Percentiles rank a stretch among this genome's conserved stretches.
phyloP scores from a whole-genome alignment of 2,797 vertebrate genomes.

The Dendrocincla tyrannina region DNA sequence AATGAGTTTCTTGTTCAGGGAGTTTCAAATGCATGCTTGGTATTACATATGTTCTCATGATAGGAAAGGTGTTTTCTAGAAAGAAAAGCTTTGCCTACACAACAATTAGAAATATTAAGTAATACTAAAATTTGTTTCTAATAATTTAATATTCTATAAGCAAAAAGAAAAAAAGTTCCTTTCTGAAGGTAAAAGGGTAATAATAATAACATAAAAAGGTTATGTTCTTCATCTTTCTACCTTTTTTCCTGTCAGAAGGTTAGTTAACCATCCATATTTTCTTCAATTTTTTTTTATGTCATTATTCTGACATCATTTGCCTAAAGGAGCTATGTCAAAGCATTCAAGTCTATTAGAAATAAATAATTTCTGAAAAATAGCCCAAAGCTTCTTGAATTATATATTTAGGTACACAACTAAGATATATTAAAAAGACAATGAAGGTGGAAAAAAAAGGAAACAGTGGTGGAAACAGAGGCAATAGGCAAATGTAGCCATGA shows the following conservation, averaged over 20 bases:
- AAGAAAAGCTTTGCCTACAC: background rate
- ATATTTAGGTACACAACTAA: background rate
- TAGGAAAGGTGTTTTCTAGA: background rate
- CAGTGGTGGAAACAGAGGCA: background rate
- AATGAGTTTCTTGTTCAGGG: background rate
- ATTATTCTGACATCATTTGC: background rate
- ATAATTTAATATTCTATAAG: background rate
- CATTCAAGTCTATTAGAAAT: background rate
- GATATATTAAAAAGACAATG: background rate
- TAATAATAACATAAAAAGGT: background rate
- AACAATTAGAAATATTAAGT: background rate
- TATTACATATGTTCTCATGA: background rate
- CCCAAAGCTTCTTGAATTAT: background rate
- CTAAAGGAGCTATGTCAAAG: background rate
- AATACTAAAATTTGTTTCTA: background rate
- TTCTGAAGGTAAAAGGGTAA: background rate
- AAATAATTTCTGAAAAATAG: background rate
- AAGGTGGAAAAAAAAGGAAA: background rate
- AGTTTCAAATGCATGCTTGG: background rate
- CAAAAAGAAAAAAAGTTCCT: background rate
- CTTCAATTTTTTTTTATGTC: background rate
- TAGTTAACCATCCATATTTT: background rate
- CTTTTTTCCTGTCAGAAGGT: background rate
- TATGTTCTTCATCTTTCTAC: background rate
- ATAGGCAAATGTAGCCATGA: background rate